Percentiles rank a stretch among this genome's conserved stretches.
phyloP scores from a whole-genome alignment of 1,140 invertebrate genomes.

The Psilanteris sp. region DNA sequence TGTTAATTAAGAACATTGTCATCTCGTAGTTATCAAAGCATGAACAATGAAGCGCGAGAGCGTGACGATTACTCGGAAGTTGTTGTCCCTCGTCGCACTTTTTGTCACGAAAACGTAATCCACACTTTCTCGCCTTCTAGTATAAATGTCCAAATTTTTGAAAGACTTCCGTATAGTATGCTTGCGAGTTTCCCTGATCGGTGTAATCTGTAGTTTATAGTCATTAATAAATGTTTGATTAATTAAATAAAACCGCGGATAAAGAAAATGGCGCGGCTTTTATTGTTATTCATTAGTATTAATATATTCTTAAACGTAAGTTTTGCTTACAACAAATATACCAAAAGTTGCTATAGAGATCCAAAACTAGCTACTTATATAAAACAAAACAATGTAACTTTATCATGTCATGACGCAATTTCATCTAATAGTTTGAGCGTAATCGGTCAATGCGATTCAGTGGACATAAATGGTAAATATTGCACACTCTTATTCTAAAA shows the following conservation, averaged over 20 bases:
- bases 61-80: conserved; percentile 49
- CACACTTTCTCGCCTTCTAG: conserved; percentile 64
- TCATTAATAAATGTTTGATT: too few species aligned
- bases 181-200: neutral
- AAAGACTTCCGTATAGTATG: conserved; percentile 31
- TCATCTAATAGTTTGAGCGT: neutral
- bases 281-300: neutral
- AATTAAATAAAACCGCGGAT: too few species aligned
- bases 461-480: conserved; percentile 35
- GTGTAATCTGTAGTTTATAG: too few species aligned
- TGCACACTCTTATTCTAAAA: too few species aligned
- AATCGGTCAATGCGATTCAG: neutral
- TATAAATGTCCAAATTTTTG: conserved; percentile 68
- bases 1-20: neutral
- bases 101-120: conserved; percentile 42
- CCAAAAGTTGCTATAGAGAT: conserved; percentile 35
- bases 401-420: conserved; percentile 44
- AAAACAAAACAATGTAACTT: conserved; percentile 60
- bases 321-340: conserved; percentile 1
- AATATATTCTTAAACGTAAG: neutral
- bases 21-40: conserved; percentile 24
- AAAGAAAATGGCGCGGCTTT: too few species aligned
- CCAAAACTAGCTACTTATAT: conserved; percentile 37
- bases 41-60: conserved; percentile 53
- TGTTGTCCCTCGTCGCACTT: conserved; percentile 25